A percentile compares a stretch with the other conserved stretches of the same genome.
These are phyloP conservation scores for Tridacna gigas DNA, from an alignment of 2,888 invertebrate genomes.

Conservation along the genomic window DNA sequence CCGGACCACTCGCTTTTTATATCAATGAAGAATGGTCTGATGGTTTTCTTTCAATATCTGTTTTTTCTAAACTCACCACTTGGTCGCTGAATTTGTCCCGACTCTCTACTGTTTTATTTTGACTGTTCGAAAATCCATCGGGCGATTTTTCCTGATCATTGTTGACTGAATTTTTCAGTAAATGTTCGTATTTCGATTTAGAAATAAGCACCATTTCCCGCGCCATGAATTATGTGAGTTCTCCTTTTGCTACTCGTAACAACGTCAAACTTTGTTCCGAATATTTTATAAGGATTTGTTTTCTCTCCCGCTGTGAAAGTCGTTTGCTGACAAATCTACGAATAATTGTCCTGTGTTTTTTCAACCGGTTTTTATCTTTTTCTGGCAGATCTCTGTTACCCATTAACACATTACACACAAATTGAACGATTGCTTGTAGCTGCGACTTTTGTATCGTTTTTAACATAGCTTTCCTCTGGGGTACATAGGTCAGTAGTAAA, in stretches of 20 bases:
- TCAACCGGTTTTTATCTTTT: slow-evolving; percentile 27
- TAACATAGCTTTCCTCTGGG: slow-evolving; percentile 30
- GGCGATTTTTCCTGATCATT: neutral
- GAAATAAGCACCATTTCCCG: slow-evolving; percentile 41
- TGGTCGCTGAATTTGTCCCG: neutral
- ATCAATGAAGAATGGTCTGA: neutral
- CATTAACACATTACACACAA: slow-evolving; percentile 13
- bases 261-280: slow-evolving; percentile 32
- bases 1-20: neutral
- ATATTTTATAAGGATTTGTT: slow-evolving; percentile 30
- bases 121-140: neutral
- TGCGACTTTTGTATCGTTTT: slow-evolving; percentile 33
- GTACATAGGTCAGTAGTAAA: slow-evolving; percentile 9
- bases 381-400: slow-evolving; percentile 17
- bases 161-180: slow-evolving; percentile 21
- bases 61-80: neutral
- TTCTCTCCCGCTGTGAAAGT: slow-evolving; percentile 25
- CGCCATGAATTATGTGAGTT: slow-evolving; percentile 31
- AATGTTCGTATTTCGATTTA: slow-evolving; percentile 47
- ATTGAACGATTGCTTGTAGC: slow-evolving; percentile 23
- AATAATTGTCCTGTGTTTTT: slow-evolving; percentile 37
- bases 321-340: slow-evolving; percentile 33
- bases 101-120: too few species aligned
- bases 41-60: neutral
- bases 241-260: slow-evolving; percentile 12